A percentile compares a stretch with the other conserved stretches of the same genome.
phyloP scores from a whole-genome alignment of 2,888 invertebrate genomes.

The Drosophila kuntzei region DNA sequence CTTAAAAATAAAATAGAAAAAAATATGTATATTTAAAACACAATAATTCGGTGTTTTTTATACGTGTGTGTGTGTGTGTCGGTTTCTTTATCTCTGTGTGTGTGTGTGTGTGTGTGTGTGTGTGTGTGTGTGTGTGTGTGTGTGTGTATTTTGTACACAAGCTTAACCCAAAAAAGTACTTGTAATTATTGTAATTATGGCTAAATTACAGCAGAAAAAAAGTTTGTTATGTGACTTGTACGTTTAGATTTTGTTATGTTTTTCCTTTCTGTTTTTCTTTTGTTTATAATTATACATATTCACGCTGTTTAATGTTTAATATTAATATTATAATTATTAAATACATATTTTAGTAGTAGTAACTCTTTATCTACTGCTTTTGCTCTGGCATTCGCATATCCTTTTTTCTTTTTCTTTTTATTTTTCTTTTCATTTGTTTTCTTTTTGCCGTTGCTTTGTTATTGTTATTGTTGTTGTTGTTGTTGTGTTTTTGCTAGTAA shows the following conservation, averaged over 20 bases:
- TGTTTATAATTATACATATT: slow-evolving; percentile 47
- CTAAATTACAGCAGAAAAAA: slow-evolving; percentile 65
- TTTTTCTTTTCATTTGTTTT: no score
- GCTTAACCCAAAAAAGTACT: slow-evolving; percentile 36
- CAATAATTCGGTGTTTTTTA: slow-evolving; percentile 12
- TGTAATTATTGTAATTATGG: slow-evolving; percentile 39
- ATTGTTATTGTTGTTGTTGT: slow-evolving; percentile 6
- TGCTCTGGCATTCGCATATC: slow-evolving; percentile 30
- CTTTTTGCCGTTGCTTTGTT: background rate
- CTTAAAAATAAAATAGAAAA: slow-evolving; percentile 16
- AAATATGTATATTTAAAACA: slow-evolving; percentile 1
- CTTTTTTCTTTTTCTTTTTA: slow-evolving; percentile 2
- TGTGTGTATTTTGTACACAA: slow-evolving; percentile 37
- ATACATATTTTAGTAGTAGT: slow-evolving; percentile 61
- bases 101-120: slow-evolving; percentile 14
- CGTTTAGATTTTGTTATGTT: slow-evolving; percentile 22
- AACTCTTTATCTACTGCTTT: slow-evolving; percentile 50
- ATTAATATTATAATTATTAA: slow-evolving; percentile 60
- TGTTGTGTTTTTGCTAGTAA: slow-evolving; percentile 10
- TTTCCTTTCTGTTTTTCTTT: background rate
- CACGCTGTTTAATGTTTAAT: slow-evolving; percentile 27
- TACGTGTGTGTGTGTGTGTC: slow-evolving; percentile 2
- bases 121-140: slow-evolving; percentile 21
- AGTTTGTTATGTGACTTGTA: slow-evolving; percentile 45
- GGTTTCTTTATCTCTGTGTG: background rate